Evolutionary conservation across 1,140 invertebrate species (phyloP), one percentile per base, ranked within the genome.

Genomic region (Plutomurus gul): DNA sequence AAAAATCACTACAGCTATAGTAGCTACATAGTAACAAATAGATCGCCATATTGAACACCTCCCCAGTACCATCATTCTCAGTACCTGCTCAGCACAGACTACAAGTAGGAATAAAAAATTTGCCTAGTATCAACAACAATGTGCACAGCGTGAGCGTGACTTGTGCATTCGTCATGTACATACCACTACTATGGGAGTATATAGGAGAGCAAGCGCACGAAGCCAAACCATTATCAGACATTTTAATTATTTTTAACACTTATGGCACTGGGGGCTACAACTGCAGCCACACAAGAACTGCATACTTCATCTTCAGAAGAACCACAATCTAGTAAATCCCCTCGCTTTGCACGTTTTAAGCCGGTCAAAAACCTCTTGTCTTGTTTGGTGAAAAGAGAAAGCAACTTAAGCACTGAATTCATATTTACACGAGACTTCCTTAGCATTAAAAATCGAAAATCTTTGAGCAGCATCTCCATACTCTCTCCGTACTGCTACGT

Each of bases 301-400:
- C 30, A 65, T 65, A 30, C 27, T 65, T 65, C 27, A 65, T 65
- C 56, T 10, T 30, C 13, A 65, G 47, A 51, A 51, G 25, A 2
- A 65, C 56, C 56, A 33, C 56, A 65, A 65, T 65, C 56, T 65
- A 33, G 27, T 65, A 65, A 65, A 33, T 65, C 56, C 27, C 36
- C 25, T 65, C 27, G 27, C 27, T 16, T n/a, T 65, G 1, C 27
- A 33, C 56, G 36, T 65, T 65, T 65, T 65, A 65, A 65, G 27
- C 27, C 25, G 56, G 56, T 65, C 56, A 65, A 65, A 65, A 65
- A 65, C 56, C 56, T 65, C 56, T 65, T 65, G 56, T 65, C 25
- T 65, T n/a, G 27, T 51, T 16, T 60, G 51, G 3, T 60, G 27
- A 33, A 7, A 65, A 27, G 27, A n/a, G 36, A 25, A n/a, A 33